These are phyloP conservation scores for Uloborus diversus DNA, from an alignment of 1,140 invertebrate species.

Conservation along the genomic window DNA sequence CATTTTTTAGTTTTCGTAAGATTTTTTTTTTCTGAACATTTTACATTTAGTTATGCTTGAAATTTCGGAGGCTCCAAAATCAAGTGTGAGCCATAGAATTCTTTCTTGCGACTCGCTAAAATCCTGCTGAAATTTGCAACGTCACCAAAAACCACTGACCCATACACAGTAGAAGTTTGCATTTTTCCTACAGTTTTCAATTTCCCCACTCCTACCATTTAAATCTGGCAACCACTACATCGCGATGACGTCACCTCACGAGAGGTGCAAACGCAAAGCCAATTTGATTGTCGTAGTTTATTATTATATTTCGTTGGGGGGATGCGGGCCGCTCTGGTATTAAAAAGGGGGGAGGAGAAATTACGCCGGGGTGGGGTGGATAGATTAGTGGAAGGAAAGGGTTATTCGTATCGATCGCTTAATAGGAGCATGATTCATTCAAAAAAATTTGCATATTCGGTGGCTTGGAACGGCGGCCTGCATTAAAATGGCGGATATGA, in stretches of 20 bases:
- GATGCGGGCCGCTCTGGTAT: constrained; percentile 28
- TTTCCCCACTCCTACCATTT: constrained; percentile 8
- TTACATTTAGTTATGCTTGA: too few relatives aligned
- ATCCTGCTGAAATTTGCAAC: too few relatives aligned
- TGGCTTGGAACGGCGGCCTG: constrained; percentile 13
- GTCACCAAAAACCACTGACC: constrained; percentile 18
- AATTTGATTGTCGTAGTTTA: constrained; percentile 56
- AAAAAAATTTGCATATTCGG: constrained; percentile 45
- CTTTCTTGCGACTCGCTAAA: too few relatives aligned
- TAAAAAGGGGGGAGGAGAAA: constrained; percentile 27
- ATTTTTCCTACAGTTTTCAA: constrained; percentile 31
- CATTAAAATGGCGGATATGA: too few relatives aligned
- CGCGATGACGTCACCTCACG: constrained; percentile 40
- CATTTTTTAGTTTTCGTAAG: too few relatives aligned
- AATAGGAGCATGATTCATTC: constrained; percentile 53
- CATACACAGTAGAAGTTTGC: constrained; percentile 18
- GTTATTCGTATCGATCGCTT: constrained; percentile 55
- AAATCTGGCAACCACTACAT: constrained; percentile 15
- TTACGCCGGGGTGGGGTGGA: background rate
- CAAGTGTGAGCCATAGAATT: too few relatives aligned
- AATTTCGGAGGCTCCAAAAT: too few relatives aligned
- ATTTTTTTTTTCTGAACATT: too few relatives aligned
- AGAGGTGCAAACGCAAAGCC: constrained; percentile 51
- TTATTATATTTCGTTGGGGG: constrained; percentile 49
- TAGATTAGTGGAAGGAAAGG: constrained; percentile 49